Evolutionary conservation across 2,113 vertebrate genomes (phyloP).

Genomic region (Elanoides forficatus): DNA sequence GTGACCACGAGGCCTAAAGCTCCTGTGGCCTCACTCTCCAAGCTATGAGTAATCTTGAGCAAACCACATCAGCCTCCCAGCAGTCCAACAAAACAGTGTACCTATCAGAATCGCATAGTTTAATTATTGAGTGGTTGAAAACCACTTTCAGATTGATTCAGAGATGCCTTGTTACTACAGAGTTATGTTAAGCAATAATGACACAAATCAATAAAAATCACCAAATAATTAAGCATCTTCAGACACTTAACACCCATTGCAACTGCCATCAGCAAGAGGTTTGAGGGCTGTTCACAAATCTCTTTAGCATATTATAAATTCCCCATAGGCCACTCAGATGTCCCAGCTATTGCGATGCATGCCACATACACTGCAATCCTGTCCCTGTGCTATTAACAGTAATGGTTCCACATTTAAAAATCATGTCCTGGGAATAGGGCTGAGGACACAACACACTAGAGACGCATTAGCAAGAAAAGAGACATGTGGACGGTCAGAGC

Average conservation of each 20-base stretch:
- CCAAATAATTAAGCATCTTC: slow-evolving; percentile 18
- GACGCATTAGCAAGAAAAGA: neutral
- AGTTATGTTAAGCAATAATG: neutral
- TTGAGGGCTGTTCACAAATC: neutral
- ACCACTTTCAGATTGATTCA: neutral
- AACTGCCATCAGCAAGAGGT: neutral
- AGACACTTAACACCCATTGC: neutral
- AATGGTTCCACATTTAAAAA: neutral
- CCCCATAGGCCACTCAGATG: neutral
- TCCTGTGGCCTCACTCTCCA: neutral
- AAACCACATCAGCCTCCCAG: neutral
- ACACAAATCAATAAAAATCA: slow-evolving; percentile 31
- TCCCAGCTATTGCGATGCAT: neutral
- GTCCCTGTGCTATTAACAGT: neutral
- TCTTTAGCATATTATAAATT: neutral
- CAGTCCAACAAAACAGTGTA: neutral
- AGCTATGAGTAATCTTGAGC: neutral
- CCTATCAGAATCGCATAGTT: neutral
- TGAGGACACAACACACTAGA: neutral
- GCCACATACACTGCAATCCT: neutral
- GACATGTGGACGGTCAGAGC: neutral
- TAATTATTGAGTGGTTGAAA: neutral
- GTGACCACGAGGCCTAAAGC: neutral
- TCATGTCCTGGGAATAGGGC: neutral
- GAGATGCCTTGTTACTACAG: neutral